Evolutionary conservation across 92 coral and sea anemone species (phyloP).

Genomic region (Scolanthus callimorphus): DNA sequence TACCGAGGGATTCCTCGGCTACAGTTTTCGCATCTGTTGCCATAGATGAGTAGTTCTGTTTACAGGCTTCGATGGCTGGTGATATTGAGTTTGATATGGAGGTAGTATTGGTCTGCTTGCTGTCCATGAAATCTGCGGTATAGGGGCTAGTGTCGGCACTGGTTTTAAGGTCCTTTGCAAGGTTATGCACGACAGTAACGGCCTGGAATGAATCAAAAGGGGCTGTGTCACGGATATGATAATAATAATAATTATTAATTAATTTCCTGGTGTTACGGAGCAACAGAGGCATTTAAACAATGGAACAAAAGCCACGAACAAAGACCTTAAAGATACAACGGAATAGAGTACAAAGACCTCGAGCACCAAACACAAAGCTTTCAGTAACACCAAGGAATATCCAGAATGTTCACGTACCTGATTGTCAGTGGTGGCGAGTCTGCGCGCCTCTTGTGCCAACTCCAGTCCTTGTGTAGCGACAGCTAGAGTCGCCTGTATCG

Average conservation of each 20-base stretch:
- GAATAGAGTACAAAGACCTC: no score
- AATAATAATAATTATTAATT: no score
- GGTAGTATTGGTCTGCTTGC: conserved; percentile 28
- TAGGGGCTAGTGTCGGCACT: conserved; percentile 40
- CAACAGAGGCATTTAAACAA: no score
- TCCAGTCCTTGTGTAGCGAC: conserved; percentile 40
- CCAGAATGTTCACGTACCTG: conserved; percentile 81
- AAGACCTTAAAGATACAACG: no score
- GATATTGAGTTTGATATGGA: conserved; percentile 12
- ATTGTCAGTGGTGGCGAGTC: conserved; percentile 57
- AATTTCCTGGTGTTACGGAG: no score
- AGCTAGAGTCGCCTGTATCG: conserved; percentile 61
- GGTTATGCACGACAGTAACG: conserved; percentile 40
- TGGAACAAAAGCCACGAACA: no score
- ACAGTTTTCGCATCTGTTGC: conserved; percentile 34
- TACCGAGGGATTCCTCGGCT: conserved; percentile 38
- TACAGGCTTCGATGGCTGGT: conserved; percentile 37
- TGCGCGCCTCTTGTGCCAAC: conserved; percentile 52
- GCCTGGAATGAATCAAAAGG: no score
- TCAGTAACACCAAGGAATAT: no score
- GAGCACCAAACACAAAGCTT: no score
- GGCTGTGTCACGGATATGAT: no score
- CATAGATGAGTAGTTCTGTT: conserved; percentile 45
- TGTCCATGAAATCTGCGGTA: conserved; percentile 27
- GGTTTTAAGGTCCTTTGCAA: conserved; percentile 35